Conservation (phyloP, 2,113 vertebrate species). For the Microcebus griseorufus region DNA sequence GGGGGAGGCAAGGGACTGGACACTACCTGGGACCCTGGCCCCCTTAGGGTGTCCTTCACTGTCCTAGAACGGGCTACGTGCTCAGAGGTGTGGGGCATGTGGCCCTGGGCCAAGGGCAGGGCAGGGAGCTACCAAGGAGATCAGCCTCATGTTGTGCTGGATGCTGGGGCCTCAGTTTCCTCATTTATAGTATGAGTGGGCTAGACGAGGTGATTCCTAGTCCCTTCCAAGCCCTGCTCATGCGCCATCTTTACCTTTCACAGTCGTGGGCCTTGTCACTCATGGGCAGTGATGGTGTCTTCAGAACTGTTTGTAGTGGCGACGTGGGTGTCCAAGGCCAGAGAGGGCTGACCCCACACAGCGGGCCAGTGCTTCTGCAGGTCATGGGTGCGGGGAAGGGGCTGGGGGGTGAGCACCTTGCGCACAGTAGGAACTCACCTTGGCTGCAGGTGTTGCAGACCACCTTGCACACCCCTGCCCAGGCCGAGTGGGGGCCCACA, state of each 20-base stretch:
- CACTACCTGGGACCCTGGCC: neutral
- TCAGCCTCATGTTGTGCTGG: neutral
- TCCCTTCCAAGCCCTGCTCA: neutral
- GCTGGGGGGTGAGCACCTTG: neutral
- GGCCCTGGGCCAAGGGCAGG: too few species aligned
- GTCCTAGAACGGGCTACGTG: neutral
- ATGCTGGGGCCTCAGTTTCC: neutral
- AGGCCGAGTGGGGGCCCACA: neutral
- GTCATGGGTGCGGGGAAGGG: fast-evolving
- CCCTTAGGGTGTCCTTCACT: neutral
- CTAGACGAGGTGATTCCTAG: neutral
- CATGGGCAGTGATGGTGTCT: neutral
- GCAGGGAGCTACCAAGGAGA: too few species aligned
- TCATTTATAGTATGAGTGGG: neutral
- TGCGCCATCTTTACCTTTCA: neutral
- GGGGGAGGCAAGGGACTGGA: neutral
- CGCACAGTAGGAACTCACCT: fast-evolving
- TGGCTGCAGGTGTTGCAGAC: neutral
- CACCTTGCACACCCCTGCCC: fast-evolving
- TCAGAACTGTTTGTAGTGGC: neutral
- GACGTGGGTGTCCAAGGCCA: neutral
- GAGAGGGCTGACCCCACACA: neutral
- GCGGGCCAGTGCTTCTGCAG: fast-evolving
- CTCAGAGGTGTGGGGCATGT: too few species aligned
- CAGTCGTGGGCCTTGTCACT: neutral